Evolutionary conservation across 1,140 invertebrate species (phyloP), one percentile per base, ranked within the genome.

Genomic region (Laupala kohalensis): DNA sequence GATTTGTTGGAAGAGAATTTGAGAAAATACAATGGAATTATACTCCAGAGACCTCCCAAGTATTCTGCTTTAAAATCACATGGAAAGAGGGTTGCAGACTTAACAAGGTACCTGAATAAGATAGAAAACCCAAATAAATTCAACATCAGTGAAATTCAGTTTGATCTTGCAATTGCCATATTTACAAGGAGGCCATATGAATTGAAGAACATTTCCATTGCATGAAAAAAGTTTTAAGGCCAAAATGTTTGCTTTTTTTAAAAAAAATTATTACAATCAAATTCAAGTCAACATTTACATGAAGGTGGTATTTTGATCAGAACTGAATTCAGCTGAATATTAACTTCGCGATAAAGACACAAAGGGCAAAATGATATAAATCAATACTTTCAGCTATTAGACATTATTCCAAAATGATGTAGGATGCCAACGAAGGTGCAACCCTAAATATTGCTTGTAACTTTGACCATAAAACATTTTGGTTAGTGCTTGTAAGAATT

Each of bases 41-140:
- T 76, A 28, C 66, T 64, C 68, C 77, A 78, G 64, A 74, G 69
- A 27, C 75, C 76, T 23, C 77, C 76, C 73, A 72, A 23, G 26
- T 68, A 63, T 25, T 73, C 28, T 68, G 69, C 30, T 19, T 62
- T 71, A 6, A 69, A 69, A 65, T 63, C 25, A 67, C 67, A 64
- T 19, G 69, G 69, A 3, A 15, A 19, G 6, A 27, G 69, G 15
- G 2, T 70, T 26, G 69, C 30, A 62, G 69, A 70, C 63, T 30
- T 24, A 5, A 64, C 69, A 23, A 70, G 69, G 69, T 70, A 12
- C 4, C 12, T 66, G 23, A 4, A 53, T 13, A 53, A 53, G 37
- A 0, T 9, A 9, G 19, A 53, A 53, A 53, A 53, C 6, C 15
- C 9, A 19, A 2, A 19, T 53, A 19, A 53, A 53, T 4, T 53